Percentiles rank a stretch among this genome's conserved stretches.
These are phyloP conservation scores for Hirundichthys speculiger DNA, from an alignment of 2,113 vertebrate genomes.

Conservation along the genomic window DNA sequence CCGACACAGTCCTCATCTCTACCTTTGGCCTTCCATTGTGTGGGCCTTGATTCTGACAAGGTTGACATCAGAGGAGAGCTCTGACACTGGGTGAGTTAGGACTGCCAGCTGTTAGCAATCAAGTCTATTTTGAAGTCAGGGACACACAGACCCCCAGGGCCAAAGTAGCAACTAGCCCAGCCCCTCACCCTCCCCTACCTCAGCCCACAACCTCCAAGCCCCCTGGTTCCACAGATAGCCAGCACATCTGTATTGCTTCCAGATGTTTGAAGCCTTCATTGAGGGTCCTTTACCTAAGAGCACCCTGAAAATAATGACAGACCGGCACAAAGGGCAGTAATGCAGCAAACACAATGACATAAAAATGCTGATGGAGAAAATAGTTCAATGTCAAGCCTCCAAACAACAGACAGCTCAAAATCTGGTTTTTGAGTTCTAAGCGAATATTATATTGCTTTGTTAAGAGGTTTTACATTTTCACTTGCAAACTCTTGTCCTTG, in stretches of 20 bases:
- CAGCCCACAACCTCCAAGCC: conserved; percentile 66
- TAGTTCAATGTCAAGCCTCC: neutral
- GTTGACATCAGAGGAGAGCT: conserved; percentile 84
- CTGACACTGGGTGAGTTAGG: conserved; percentile 85
- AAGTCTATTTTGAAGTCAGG: conserved; percentile 87
- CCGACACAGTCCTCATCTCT: conserved; percentile 35
- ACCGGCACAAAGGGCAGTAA: conserved; percentile 25
- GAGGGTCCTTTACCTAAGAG: conserved; percentile 72
- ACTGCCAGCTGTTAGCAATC: conserved; percentile 87
- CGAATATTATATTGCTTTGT: neutral
- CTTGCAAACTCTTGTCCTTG: conserved; percentile 8
- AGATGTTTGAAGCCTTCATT: conserved; percentile 74
- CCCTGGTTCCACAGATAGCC: conserved; percentile 74
- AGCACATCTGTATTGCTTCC: conserved; percentile 81
- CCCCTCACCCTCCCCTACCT: conserved; percentile 53
- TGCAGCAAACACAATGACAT: conserved; percentile 11
- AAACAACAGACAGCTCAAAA: neutral
- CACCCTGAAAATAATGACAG: conserved; percentile 67
- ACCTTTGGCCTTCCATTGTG: conserved; percentile 74
- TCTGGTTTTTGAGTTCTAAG: neutral
- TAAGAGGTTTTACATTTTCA: neutral
- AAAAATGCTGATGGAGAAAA: neutral
- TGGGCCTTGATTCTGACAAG: conserved; percentile 84
- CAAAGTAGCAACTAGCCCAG: conserved; percentile 78
- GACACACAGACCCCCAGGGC: conserved; percentile 84